Conservation (phyloP, 2,888 invertebrate species). For the Halocaridina rubra region DNA sequence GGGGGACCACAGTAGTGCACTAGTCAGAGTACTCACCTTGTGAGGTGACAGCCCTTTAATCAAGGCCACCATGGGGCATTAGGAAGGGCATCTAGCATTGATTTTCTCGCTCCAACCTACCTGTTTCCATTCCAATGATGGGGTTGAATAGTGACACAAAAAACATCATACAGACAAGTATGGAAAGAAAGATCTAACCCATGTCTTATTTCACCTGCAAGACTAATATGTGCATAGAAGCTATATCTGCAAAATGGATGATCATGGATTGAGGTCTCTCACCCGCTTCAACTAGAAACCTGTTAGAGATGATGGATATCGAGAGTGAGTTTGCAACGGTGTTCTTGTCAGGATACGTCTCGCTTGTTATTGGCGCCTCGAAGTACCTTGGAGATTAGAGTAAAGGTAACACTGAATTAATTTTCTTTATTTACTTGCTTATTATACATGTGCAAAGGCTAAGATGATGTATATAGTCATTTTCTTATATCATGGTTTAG, state of each 20-base stretch:
- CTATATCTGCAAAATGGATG: constrained; percentile 55
- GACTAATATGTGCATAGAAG: constrained; percentile 53
- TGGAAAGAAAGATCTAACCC: neutral
- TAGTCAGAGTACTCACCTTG: neutral
- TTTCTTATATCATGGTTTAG: neutral
- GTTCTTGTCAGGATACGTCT: constrained; percentile 56
- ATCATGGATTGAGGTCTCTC: constrained; percentile 52
- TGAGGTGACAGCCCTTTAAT: too few species aligned
- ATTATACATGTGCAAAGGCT: neutral
- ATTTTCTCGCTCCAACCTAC: too few species aligned
- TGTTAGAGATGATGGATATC: constrained; percentile 51
- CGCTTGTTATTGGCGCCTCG: constrained; percentile 34
- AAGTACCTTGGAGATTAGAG: constrained; percentile 15
- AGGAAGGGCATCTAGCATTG: too few species aligned
- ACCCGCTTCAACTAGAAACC: constrained; percentile 51
- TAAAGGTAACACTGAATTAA: neutral
- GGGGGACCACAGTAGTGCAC: too few species aligned
- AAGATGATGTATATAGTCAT: neutral
- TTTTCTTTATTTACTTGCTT: neutral
- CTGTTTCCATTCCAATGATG: too few species aligned
- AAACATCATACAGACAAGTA: neutral
- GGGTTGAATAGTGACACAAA: too few species aligned
- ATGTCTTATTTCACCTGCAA: constrained; percentile 20
- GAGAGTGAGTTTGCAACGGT: constrained; percentile 53
- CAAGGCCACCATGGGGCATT: too few species aligned